Conservation (phyloP, 2,797 vertebrate species). For the Sus cebifrons region DNA sequence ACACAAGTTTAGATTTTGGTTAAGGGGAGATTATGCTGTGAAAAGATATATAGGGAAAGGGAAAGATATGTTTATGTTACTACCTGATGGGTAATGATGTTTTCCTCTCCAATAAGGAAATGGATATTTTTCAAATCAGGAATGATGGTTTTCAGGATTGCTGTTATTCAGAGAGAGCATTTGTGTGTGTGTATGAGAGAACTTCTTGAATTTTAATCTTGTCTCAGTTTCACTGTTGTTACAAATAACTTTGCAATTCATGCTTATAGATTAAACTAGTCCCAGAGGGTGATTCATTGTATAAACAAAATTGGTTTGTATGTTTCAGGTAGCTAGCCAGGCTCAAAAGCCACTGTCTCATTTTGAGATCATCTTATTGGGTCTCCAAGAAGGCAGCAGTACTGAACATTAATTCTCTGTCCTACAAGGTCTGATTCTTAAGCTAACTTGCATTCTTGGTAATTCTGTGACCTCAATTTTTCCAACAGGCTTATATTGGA, state of each 20-base stretch:
- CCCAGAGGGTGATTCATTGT: constrained; percentile 64
- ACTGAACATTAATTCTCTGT: neutral
- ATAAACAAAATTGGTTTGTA: constrained; percentile 65
- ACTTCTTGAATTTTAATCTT: constrained; percentile 79
- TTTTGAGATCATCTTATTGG: neutral
- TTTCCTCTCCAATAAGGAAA: constrained; percentile 74
- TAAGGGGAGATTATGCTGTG: neutral
- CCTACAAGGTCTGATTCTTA: neutral
- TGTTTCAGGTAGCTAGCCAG: constrained; percentile 50
- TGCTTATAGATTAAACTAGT: constrained; percentile 67
- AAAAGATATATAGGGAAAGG: neutral
- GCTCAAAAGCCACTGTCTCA: constrained; percentile 37
- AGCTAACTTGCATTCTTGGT: neutral
- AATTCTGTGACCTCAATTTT: neutral
- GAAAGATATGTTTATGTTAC: neutral
- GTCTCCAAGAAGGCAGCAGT: neutral
- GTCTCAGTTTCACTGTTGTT: constrained; percentile 67
- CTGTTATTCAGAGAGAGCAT: neutral
- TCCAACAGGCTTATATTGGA: neutral
- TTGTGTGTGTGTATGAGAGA: constrained; percentile 56
- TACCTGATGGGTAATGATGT: neutral
- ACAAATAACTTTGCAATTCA: constrained; percentile 69
- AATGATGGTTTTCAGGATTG: constrained; percentile 3
- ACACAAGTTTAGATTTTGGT: neutral
- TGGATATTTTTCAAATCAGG: neutral